A percentile compares a stretch with the other conserved stretches of the same genome.
phyloP scores from a whole-genome alignment of 2,888 invertebrate genomes.

The Pachliopta kotzebuea region DNA sequence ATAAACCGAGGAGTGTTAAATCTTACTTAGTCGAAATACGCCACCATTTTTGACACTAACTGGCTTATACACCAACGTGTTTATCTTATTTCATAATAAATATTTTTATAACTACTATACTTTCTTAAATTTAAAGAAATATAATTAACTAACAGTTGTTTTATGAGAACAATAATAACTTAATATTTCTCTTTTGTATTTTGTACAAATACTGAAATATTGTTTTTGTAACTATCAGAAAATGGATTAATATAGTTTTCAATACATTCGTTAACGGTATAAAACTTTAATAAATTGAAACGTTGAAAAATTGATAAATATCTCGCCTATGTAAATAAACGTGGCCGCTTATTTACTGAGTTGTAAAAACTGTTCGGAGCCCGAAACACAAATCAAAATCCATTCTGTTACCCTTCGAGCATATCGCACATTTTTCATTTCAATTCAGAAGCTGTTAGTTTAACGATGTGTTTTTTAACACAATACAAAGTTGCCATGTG shows the following conservation, averaged over 20 bases:
- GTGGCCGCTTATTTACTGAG: neutral
- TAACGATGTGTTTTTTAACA: conserved; percentile 16
- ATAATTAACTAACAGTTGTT: neutral
- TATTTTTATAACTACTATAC: neutral
- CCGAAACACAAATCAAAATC: conserved; percentile 19
- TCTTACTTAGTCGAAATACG: conserved; percentile 23
- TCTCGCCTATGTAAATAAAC: neutral
- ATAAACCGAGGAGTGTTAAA: conserved; percentile 17
- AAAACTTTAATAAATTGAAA: neutral
- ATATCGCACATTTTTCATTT: conserved; percentile 25
- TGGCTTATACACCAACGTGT: conserved; percentile 6
- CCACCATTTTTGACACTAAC: conserved; percentile 19
- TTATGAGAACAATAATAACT: neutral
- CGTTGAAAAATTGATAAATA: neutral
- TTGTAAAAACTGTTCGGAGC: conserved; percentile 7
- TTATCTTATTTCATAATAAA: neutral
- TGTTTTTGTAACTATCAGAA: too few relatives aligned
- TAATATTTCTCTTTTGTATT: neutral
- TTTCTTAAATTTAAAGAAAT: neutral
- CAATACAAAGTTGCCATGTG: neutral
- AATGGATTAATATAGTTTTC: too few relatives aligned
- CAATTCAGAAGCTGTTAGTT: conserved; percentile 17
- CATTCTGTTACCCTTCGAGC: conserved; percentile 17
- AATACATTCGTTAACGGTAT: neutral
- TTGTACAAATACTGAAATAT: neutral